Evolutionary conservation across 2,888 invertebrate species (phyloP).

Genomic region (Himalopsyche tibetana): DNA sequence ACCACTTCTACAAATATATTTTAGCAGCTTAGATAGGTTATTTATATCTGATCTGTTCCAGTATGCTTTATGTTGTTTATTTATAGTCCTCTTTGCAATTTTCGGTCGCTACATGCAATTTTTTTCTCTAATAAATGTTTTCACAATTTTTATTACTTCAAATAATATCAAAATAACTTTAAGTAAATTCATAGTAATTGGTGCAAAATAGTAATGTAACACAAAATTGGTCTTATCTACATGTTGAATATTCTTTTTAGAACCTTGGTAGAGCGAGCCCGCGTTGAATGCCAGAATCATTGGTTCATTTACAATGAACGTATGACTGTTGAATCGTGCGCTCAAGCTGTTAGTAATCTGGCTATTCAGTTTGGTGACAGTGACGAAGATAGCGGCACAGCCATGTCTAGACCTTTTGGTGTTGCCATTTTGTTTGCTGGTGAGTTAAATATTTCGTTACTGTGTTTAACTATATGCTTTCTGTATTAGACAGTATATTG

Average conservation of each 20-base stretch:
- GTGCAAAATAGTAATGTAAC: too few relatives aligned
- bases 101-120: too few relatives aligned
- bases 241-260: conserved; percentile 69
- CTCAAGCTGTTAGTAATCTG: conserved; percentile 98
- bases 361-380: conserved; percentile 99
- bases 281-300: conserved; percentile 98
- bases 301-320: conserved; percentile 98
- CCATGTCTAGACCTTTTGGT: conserved; percentile 98
- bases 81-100: too few relatives aligned
- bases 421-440: conserved; percentile 99
- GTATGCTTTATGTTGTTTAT: too few relatives aligned
- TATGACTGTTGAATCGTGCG: conserved; percentile 98
- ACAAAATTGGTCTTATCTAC: too few relatives aligned
- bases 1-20: too few relatives aligned
- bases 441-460: conserved; percentile 65
- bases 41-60: too few relatives aligned
- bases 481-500: neutral
- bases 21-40: too few relatives aligned
- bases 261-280: conserved; percentile 94
- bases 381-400: conserved; percentile 95
- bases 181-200: too few relatives aligned
- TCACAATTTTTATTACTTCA: too few relatives aligned
- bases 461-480: conserved; percentile 9
- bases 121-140: too few relatives aligned
- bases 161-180: too few relatives aligned